Evolutionary conservation across 2,888 invertebrate genomes (phyloP).

Genomic region (Agrochola macilenta): DNA sequence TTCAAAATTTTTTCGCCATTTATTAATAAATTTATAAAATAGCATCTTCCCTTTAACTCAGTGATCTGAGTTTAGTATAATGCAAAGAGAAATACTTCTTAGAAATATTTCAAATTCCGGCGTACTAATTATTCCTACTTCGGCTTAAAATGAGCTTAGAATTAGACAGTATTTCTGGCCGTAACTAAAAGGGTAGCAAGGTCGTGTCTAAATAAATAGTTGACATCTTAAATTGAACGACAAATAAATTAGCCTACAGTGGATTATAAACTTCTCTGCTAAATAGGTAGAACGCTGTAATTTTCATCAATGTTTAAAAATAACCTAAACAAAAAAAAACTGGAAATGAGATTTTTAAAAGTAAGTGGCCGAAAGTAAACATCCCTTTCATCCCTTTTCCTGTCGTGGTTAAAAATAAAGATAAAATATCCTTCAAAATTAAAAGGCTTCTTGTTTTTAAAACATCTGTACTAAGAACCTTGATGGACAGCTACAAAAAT

Average conservation of each 20-base stretch:
- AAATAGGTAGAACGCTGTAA: background rate
- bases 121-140: constrained; percentile 11
- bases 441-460: constrained; percentile 11
- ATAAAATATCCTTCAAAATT: constrained; percentile 5
- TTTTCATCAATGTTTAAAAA: background rate
- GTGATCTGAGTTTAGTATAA: background rate
- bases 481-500: constrained; percentile 37
- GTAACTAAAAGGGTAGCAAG: constrained; percentile 28
- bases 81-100: background rate
- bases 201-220: constrained; percentile 16
- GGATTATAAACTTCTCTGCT: background rate
- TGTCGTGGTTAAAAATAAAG: background rate
- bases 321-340: background rate
- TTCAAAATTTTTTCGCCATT: background rate
- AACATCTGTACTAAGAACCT: constrained; percentile 13
- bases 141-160: constrained; percentile 19
- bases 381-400: background rate
- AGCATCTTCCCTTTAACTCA: background rate
- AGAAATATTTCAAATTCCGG: constrained; percentile 14
- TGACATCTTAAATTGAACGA: constrained; percentile 18
- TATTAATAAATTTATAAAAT: background rate
- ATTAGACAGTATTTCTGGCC: constrained; percentile 28
- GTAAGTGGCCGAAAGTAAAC: background rate
- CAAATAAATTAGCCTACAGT: constrained; percentile 13
- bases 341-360: constrained; percentile 2